These are phyloP conservation scores for Selenia dentaria DNA, from an alignment of 2,888 invertebrate species.

Conservation along the genomic window DNA sequence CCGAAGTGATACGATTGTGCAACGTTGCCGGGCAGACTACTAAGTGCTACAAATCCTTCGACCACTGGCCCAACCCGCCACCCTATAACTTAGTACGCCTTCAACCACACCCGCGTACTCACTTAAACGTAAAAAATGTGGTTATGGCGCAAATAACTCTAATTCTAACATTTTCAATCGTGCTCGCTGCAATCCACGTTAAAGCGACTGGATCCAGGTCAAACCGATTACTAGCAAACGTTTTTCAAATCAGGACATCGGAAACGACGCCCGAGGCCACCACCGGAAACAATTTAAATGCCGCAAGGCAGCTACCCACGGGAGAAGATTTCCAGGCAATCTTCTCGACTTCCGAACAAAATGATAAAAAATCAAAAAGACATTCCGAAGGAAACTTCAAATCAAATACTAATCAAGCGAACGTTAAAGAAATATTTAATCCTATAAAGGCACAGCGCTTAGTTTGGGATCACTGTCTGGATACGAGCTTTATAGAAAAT, in stretches of 20 bases:
- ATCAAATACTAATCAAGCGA: constrained; percentile 48
- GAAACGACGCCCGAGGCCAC: constrained; percentile 63
- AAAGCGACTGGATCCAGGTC: constrained; percentile 26
- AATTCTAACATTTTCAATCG: constrained; percentile 55
- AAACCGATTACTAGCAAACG: constrained; percentile 27
- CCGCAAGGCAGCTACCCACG: constrained; percentile 46
- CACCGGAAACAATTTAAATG: constrained; percentile 77
- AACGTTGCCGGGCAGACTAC: constrained; percentile 74
- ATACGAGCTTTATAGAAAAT: constrained; percentile 53
- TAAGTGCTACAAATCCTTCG: constrained; percentile 82
- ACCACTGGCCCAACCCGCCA: constrained; percentile 58
- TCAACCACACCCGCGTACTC: constrained; percentile 41
- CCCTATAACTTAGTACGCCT: constrained; percentile 45
- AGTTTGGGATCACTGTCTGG: constrained; percentile 70
- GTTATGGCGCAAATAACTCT: constrained; percentile 56
- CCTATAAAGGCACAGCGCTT: constrained; percentile 49
- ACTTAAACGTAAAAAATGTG: constrained; percentile 43
- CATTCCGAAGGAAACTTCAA: constrained; percentile 47
- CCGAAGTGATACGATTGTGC: constrained; percentile 70
- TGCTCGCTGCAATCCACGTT: constrained; percentile 20
- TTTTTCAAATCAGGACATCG: constrained; percentile 61
- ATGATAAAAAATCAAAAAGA: constrained; percentile 53
- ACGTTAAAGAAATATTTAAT: constrained; percentile 25
- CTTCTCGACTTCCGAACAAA: constrained; percentile 58
- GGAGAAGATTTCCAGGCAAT: constrained; percentile 72